Percentiles rank a stretch among this genome's conserved stretches.
These are phyloP conservation scores for Ellobium chinense DNA, from an alignment of 2,888 invertebrate species.

Conservation along the genomic window DNA sequence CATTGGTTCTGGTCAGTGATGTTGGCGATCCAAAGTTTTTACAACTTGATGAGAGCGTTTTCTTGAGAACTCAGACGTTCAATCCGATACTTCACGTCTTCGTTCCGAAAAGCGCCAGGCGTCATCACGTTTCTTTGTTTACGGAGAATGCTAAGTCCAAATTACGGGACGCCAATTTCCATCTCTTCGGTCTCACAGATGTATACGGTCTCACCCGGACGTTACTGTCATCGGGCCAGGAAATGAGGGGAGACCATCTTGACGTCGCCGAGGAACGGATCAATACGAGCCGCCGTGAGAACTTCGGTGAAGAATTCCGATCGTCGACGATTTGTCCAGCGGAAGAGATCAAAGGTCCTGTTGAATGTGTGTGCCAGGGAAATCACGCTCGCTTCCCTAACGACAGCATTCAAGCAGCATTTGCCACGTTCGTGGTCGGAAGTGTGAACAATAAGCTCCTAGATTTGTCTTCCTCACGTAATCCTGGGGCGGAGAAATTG, in stretches of 20 bases:
- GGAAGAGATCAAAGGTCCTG: not conserved
- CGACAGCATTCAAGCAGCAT: conserved; percentile 27
- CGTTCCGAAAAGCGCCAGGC: not conserved
- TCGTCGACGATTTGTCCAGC: not conserved
- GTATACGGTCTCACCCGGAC: not conserved
- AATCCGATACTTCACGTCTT: conserved; percentile 21
- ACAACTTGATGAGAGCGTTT: conserved; percentile 12
- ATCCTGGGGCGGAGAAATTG: not conserved
- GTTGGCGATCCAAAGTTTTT: conserved; percentile 27
- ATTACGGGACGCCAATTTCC: not conserved
- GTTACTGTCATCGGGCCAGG: not conserved
- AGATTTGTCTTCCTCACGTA: not conserved
- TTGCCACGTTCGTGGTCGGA: conserved; percentile 25
- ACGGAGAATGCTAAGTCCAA: not conserved
- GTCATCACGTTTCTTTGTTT: not conserved
- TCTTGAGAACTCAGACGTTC: conserved; percentile 23
- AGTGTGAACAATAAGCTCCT: conserved; percentile 21
- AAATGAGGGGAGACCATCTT: not conserved
- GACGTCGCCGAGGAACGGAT: not conserved
- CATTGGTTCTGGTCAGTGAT: conserved; percentile 17
- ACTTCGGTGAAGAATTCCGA: not conserved
- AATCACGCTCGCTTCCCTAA: conserved; percentile 21
- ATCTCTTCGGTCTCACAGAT: not conserved
- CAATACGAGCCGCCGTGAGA: not conserved
- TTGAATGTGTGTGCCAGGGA: conserved; percentile 29